phyloP scores from a whole-genome alignment of 2,113 vertebrate genomes.

The Phrynosoma blainvillii region DNA sequence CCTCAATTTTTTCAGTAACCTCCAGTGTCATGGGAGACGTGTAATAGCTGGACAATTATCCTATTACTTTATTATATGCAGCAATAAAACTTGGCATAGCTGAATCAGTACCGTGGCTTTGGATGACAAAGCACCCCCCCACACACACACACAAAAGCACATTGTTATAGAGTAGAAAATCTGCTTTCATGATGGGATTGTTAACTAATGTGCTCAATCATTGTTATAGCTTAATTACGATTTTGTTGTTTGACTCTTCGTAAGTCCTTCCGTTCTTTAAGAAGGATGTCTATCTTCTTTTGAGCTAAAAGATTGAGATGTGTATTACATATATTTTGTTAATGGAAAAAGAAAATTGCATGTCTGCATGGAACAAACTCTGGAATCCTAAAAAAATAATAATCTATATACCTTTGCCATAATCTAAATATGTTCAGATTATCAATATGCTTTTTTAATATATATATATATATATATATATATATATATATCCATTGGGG shows the following conservation, averaged over 20 bases:
- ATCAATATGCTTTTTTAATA: neutral
- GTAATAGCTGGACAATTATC: no score
- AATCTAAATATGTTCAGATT: neutral
- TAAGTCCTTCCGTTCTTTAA: neutral
- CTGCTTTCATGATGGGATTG: neutral
- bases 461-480: neutral
- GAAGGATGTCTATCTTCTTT: neutral
- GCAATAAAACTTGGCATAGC: no score
- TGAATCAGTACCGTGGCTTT: no score
- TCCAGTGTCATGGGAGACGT: no score
- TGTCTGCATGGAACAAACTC: neutral
- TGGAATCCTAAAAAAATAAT: neutral
- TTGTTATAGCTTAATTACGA: neutral
- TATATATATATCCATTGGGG: neutral
- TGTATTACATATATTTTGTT: neutral
- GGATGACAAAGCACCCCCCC: no score
- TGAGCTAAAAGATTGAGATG: neutral
- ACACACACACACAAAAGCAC: no score
- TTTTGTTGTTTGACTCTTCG: neutral
- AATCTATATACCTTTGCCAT: neutral
- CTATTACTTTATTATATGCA: no score
- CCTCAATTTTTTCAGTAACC: no score
- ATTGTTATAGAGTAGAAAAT: no score
- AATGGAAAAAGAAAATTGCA: neutral
- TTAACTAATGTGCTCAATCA: neutral